Evolutionary conservation across 2,113 vertebrate species (phyloP).

Genomic region (Corynorhinus townsendii): DNA sequence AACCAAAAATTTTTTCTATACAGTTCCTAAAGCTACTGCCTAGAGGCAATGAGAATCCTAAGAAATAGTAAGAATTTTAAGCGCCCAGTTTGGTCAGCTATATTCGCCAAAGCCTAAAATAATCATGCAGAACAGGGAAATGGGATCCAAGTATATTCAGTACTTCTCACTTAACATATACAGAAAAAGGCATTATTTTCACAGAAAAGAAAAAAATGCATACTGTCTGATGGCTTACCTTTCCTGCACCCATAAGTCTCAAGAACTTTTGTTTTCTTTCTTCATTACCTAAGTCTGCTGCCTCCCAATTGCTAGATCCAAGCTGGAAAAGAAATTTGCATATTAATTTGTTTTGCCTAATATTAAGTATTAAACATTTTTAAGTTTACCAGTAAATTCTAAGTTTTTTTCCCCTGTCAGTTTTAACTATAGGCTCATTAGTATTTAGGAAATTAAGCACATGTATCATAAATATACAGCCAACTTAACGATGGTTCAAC

Average conservation of each 20-base stretch:
- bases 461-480: neutral
- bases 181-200: neutral
- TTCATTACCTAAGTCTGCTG: slow-evolving; percentile 91
- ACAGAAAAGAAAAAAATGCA: slow-evolving; percentile 5
- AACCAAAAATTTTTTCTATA: neutral
- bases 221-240: slow-evolving; percentile 74
- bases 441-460: neutral
- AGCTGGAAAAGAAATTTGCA: slow-evolving; percentile 70
- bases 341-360: slow-evolving; percentile 5
- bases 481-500: neutral
- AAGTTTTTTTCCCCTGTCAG: neutral
- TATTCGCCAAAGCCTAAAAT: slow-evolving; percentile 22
- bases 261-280: slow-evolving; percentile 87
- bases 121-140: slow-evolving; percentile 32
- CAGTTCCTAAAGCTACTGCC: neutral
- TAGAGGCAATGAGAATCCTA: neutral
- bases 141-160: neutral
- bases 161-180: neutral
- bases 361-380: slow-evolving; percentile 8
- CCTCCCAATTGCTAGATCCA: slow-evolving; percentile 89
- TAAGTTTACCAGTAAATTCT: neutral
- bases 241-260: slow-evolving; percentile 86
- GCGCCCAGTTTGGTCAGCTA: neutral
- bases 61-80: slow-evolving; percentile 23
- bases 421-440: neutral